These are phyloP conservation scores for Drosophila monieri DNA, from an alignment of 2,888 invertebrate species.

Conservation along the genomic window DNA sequence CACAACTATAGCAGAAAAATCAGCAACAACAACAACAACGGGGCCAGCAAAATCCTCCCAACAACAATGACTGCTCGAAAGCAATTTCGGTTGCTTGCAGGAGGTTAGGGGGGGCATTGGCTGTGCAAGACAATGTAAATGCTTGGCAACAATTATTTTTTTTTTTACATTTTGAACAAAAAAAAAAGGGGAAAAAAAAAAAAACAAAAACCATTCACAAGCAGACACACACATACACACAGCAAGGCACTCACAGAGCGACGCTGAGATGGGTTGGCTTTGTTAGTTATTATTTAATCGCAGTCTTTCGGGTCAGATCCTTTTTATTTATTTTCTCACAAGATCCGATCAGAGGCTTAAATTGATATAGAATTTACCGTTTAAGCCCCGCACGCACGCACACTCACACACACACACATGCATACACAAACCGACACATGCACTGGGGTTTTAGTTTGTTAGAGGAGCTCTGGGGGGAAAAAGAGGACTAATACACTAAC, in stretches of 20 bases:
- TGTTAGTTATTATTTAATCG: conserved; percentile 43
- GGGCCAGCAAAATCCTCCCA: conserved; percentile 27
- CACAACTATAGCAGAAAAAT: conserved; percentile 46
- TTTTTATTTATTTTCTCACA: conserved; percentile 8
- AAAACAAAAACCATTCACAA: conserved; percentile 53
- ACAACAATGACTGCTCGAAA: conserved; percentile 19
- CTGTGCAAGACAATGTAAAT: conserved; percentile 30
- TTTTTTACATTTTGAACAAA: conserved; percentile 10
- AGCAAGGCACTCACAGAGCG: conserved; percentile 19
- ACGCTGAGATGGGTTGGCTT: conserved; percentile 24
- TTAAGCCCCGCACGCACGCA: conserved; percentile 37
- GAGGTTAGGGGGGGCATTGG: neutral
- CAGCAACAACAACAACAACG: conserved; percentile 17
- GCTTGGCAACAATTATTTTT: conserved; percentile 47
- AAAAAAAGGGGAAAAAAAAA: conserved; percentile 1
- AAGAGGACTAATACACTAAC: conserved; percentile 12
- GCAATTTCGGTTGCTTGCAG: conserved; percentile 22
- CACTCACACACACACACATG: conserved; percentile 24
- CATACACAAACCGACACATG: conserved; percentile 27
- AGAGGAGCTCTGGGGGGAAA: conserved; percentile 16
- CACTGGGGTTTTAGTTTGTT: conserved; percentile 41
- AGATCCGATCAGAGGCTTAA: neutral
- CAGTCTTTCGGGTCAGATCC: conserved; percentile 3
- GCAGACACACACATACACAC: conserved; percentile 26
- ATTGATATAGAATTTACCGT: conserved; percentile 34